Conservation (phyloP, 2,113 vertebrate species). For the Vimba vimba region DNA sequence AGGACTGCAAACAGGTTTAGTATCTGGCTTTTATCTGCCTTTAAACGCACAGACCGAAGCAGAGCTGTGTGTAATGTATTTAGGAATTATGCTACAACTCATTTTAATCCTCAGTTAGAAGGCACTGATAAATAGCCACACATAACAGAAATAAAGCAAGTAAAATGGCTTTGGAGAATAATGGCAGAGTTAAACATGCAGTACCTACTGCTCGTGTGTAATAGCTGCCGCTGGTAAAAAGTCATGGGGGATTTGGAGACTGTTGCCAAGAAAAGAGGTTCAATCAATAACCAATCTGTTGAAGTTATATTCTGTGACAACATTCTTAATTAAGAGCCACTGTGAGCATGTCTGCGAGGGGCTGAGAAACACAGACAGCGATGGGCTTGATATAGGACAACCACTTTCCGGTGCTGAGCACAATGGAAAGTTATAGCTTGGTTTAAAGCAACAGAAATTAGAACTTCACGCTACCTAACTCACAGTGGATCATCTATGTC, state of each 20-base stretch:
- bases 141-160: slow-evolving; percentile 7
- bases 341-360: slow-evolving; percentile 38
- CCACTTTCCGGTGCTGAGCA: slow-evolving; percentile 24
- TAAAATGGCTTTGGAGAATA: slow-evolving; percentile 36
- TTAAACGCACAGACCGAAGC: slow-evolving; percentile 5
- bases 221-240: slow-evolving; percentile 32
- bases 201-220: slow-evolving; percentile 17
- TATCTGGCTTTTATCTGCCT: slow-evolving; percentile 36
- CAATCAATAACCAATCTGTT: slow-evolving; percentile 61
- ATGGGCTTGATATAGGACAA: slow-evolving; percentile 37
- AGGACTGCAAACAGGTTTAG: slow-evolving; percentile 40
- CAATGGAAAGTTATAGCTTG: slow-evolving; percentile 39
- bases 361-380: slow-evolving; percentile 30
- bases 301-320: slow-evolving; percentile 57
- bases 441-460: slow-evolving; percentile 34
- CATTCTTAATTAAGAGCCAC: slow-evolving; percentile 60
- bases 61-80: slow-evolving; percentile 2
- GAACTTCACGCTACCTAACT: slow-evolving; percentile 26
- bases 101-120: slow-evolving; percentile 31
- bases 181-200: slow-evolving; percentile 42
- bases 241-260: slow-evolving; percentile 37
- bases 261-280: slow-evolving; percentile 48
- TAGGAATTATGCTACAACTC: slow-evolving; percentile 5
- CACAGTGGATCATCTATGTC: slow-evolving; percentile 6
- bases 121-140: slow-evolving; percentile 40